Evolutionary conservation across 2,888 invertebrate genomes (phyloP), one percentile per base, ranked within the genome.

Genomic region (Meteorus cinctellus): DNA sequence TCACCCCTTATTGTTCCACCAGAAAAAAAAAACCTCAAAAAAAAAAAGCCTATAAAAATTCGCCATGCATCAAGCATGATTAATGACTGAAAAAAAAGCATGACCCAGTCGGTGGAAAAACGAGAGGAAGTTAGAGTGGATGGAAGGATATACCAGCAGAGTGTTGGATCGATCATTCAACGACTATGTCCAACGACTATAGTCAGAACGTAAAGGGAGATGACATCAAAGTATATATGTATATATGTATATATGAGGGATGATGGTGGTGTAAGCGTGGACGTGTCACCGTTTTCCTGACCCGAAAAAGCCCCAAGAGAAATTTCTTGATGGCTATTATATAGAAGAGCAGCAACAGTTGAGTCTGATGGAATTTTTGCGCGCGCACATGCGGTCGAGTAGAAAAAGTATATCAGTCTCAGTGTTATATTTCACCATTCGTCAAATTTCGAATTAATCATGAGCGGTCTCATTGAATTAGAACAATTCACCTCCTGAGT

Each of bases 161-260:
- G 27, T 67, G 34, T 72, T 36, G 68, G 74, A 74, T 74, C 69
- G 74, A 74, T 74, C 51, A 31, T 51, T 69, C 68, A 48, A 59
- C 74, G 74, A 68, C 74, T 68, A 62, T 74, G 68, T 69, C 62
- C 51, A n/a, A 55, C 66, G 63, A 67, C 60, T 62, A 74, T 68
- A 74, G 48, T 10, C 10, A 19, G 41, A 65, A 60, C 8, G 19
- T 34, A n/a, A 36, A 65, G 19, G 24, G 31, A 31, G 34, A 68
- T 10, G 24, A 31, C 5, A n/a, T 29, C 24, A 59, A 31, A 34
- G 51, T 29, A 55, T 55, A 55, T n/a, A 55, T 55, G 19, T 55
- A 6, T 55, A 24, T n/a, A n/a, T n/a, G 24, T 55, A 55, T 55
- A 19, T 19, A n/a, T 27, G 34, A 19, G 36, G 19, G 24, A 29